Percentiles rank a stretch among this genome's conserved stretches.
phyloP scores from a whole-genome alignment of 2,113 vertebrate genomes.

The Lates calcarifer region DNA sequence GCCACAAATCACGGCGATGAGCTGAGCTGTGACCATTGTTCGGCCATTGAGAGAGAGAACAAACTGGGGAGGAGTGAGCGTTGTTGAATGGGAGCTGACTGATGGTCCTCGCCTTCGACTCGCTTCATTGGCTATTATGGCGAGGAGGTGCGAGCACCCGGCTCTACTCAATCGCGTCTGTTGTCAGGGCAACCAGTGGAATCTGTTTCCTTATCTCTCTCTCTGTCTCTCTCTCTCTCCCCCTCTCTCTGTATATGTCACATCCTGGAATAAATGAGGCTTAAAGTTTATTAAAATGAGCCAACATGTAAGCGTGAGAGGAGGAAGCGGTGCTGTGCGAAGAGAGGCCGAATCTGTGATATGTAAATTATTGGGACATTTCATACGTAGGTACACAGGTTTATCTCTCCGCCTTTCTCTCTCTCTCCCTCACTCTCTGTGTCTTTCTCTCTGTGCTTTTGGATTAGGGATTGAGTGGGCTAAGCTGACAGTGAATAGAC shows the following conservation, averaged over 20 bases:
- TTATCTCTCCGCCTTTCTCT: not conserved
- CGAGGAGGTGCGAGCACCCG: constrained; percentile 29
- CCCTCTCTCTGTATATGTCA: not conserved
- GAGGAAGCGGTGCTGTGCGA: not conserved
- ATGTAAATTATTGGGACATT: constrained; percentile 2
- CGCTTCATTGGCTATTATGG: constrained; percentile 34
- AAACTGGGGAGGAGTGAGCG: constrained; percentile 51
- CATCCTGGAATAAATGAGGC: constrained; percentile 6
- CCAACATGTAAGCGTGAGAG: not conserved
- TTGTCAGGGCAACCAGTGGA: constrained; percentile 76
- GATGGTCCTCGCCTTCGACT: constrained; percentile 52
- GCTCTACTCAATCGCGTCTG: constrained; percentile 55
- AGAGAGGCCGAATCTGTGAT: constrained; percentile 8
- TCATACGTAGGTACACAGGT: constrained; percentile 26
- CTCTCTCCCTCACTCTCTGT: not conserved
- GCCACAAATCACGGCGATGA: constrained; percentile 44
- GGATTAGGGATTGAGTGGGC: constrained; percentile 72
- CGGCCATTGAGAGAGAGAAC: constrained; percentile 37
- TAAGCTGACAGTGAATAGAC: constrained; percentile 62
- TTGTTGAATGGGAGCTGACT: constrained; percentile 62
- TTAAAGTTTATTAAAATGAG: constrained; percentile 2
- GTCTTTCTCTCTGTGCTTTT: constrained; percentile 12
- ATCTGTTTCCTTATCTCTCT: constrained; percentile 21
- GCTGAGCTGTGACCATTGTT: constrained; percentile 40
- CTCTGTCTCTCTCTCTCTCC: not conserved